Conservation (phyloP, 1,140 invertebrate species). For the Pseudomyrmex flavicornis region DNA sequence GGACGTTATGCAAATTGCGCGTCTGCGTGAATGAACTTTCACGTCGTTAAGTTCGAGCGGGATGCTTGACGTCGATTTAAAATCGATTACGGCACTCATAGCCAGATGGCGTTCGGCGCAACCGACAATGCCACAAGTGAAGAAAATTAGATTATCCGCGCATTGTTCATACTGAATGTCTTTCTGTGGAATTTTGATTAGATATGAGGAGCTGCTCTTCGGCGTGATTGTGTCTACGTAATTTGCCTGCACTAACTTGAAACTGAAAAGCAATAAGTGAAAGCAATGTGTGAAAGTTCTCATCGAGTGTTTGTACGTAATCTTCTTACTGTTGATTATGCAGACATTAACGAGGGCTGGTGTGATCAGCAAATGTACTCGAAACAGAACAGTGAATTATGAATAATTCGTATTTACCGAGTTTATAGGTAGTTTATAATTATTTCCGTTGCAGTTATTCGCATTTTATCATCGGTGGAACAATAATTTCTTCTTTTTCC, state of each 20-base stretch:
- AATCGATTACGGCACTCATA: conserved; percentile 38
- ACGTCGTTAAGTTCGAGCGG: conserved; percentile 12
- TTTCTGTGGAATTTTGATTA: neutral
- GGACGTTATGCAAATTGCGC: conserved; percentile 54
- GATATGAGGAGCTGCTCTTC: neutral
- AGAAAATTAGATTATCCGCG: neutral
- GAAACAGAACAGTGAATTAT: neutral
- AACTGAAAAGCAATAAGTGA: neutral
- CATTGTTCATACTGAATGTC: neutral
- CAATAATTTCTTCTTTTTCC: conserved; percentile 5
- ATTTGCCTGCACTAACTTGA: neutral
- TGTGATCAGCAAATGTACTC: neutral
- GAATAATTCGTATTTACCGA: conserved; percentile 6
- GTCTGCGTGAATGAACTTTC: neutral
- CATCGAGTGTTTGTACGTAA: neutral
- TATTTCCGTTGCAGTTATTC: conserved; percentile 34
- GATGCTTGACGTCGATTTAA: conserved; percentile 37
- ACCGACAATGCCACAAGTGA: conserved; percentile 1
- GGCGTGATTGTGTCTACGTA: neutral
- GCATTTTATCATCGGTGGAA: neutral
- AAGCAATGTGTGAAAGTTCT: neutral
- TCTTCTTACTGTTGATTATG: conserved; percentile 4
- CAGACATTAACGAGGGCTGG: neutral
- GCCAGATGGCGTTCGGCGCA: neutral
- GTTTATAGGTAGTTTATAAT: neutral